Evolutionary conservation across 2,797 vertebrate species (phyloP).

Genomic region (Chaetophractus vellerosus): DNA sequence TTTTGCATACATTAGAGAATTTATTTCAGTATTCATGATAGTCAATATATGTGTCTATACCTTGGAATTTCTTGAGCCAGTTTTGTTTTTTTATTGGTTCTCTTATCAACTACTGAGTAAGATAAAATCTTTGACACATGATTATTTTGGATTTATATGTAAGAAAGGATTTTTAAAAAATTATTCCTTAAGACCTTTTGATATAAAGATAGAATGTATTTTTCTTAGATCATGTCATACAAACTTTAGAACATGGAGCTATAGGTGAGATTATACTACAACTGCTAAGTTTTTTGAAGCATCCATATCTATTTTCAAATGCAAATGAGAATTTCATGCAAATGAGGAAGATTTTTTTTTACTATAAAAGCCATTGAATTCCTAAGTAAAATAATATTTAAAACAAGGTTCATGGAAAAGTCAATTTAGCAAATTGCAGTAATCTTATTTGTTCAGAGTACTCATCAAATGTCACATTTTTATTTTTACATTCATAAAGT

Average conservation of each 20-base stretch:
- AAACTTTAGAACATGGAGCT: neutral
- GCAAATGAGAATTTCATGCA: slow-evolving; percentile 65
- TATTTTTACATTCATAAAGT: slow-evolving; percentile 28
- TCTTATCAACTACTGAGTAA: neutral
- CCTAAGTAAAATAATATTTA: slow-evolving; percentile 54
- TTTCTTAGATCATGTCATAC: neutral
- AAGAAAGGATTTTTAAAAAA: neutral
- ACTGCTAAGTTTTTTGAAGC: neutral
- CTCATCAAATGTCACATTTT: neutral
- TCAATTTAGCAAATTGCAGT: neutral
- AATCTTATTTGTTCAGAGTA: neutral
- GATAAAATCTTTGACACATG: neutral
- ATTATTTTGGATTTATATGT: neutral
- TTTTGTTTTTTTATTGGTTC: neutral
- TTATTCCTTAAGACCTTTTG: neutral
- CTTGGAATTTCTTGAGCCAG: neutral
- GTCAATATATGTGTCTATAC: too few relatives aligned
- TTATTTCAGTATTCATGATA: neutral
- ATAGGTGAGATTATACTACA: neutral
- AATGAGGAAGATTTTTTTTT: slow-evolving; percentile 27
- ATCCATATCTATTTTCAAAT: slow-evolving; percentile 38
- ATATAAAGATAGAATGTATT: neutral
- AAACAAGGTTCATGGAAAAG: neutral
- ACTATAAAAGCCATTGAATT: neutral
- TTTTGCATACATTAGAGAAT: neutral